phyloP scores from a whole-genome alignment of 2,888 invertebrate genomes.

The Troides aeacus region DNA sequence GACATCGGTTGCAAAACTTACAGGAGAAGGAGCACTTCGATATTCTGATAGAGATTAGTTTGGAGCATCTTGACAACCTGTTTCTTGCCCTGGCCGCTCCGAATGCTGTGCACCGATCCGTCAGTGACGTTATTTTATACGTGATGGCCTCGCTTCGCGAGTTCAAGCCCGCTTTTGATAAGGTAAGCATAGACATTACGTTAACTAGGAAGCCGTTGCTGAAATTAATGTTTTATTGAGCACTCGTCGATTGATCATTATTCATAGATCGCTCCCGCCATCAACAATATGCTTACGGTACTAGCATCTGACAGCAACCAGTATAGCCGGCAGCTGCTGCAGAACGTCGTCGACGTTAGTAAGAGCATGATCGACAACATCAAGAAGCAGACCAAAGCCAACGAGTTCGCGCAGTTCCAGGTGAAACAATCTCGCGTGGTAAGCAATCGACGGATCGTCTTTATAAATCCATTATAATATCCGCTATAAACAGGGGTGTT shows the following conservation, averaged over 20 bases:
- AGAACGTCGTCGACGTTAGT: constrained; percentile 81
- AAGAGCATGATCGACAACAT: constrained; percentile 52
- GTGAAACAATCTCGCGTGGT: constrained; percentile 73
- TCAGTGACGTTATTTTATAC: constrained; percentile 82
- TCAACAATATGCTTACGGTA: constrained; percentile 71
- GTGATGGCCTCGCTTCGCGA: constrained; percentile 82
- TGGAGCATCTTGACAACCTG: constrained; percentile 80
- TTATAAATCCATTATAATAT: not conserved
- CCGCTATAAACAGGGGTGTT: not conserved
- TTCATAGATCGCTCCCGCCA: constrained; percentile 66
- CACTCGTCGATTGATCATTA: not conserved
- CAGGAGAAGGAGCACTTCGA: constrained; percentile 77
- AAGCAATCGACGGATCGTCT: constrained; percentile 40
- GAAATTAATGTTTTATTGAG: no score
- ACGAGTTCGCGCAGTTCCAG: constrained; percentile 54
- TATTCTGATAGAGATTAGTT: constrained; percentile 81
- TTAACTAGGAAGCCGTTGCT: no score
- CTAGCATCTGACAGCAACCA: constrained; percentile 81
- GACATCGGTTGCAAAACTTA: not conserved
- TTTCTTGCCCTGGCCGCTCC: constrained; percentile 80
- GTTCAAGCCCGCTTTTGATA: constrained; percentile 81
- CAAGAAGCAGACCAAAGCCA: constrained; percentile 43
- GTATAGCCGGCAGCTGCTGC: constrained; percentile 74
- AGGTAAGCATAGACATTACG: constrained; percentile 52
- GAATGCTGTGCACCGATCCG: constrained; percentile 72